Evolutionary conservation across 2,797 vertebrate genomes (phyloP), one percentile per base, ranked within the genome.

Genomic region (Antennarius maculatus): DNA sequence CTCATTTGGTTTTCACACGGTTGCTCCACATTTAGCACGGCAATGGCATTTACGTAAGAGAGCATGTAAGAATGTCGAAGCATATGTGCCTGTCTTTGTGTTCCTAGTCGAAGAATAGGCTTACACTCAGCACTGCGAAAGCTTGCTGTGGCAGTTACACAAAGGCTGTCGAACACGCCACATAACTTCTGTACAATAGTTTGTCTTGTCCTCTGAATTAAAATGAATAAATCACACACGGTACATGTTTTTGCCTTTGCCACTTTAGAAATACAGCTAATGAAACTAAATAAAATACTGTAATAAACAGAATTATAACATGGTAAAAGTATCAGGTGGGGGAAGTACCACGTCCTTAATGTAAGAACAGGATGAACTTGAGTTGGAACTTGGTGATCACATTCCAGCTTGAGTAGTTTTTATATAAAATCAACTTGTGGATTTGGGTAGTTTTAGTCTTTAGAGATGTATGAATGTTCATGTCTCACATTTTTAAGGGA

Each of bases 41-140:
- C 64, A 39, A 78, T 87, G 86, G 54, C 58, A 83, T 84, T 86
- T 91, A 59, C 74, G 81, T 69, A 80, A 76, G 76, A 60, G 63
- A 28, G 59, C 43, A 29, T 68, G 66, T 57, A 23, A 23, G 58
- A 52, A 62, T 41, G 66, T 71, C 34, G 57, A 41, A 56, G 56
- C 50, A 60, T 28, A 11, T 39, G 37, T 39, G 42, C 60, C 65
- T 23, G 56, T 1, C 2, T 34, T 65, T 77, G 63, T 74, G 70
- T 67, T 80, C 46, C 74, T 0, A 3, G 57, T 18, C n/a, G 34
- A 14, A 43, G 64, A 76, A 68, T 39, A 66, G 54, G 66, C 63
- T 28, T 60, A 14, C 14, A n/a, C 42, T 59, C 41, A 50, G 31
- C 29, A 6, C 6, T 53, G 48, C 52, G 34, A 74, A 77, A 65